Base-by-base conservation (phyloP, 30 jellyfish, hydroid and myxozoan species). In the Pelagia noctiluca region DNA sequence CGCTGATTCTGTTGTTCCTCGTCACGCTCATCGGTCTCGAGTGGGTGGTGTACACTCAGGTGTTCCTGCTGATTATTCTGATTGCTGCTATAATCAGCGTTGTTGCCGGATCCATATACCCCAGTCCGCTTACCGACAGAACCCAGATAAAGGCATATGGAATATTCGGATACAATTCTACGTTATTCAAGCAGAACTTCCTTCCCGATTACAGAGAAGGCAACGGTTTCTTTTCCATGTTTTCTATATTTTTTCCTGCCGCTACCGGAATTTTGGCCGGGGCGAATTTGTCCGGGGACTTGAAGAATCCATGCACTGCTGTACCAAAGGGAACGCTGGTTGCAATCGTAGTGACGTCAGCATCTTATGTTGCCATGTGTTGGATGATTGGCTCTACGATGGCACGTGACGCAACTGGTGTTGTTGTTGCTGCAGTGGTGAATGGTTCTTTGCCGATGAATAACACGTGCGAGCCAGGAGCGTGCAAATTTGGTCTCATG, bases 211-310 rank as follows among this genome's bases (percentile, higher is more conserved):
- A 75, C 53, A 71, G 90, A 16, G 82, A 86, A 37, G 96, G 96
- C 31, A 76, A 75, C 42, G 71, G 61, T 5, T 86, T 86, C 75
- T 86, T 89, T 60, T 88, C 91, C 42, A 85, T 89, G 74, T 89
- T 89, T 62, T 89, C 97, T 0, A 89, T 89, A 31, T 89, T 81
- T 71, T 89, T 89, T 60, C 97, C 97, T 11, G 97, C 97, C 21
- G 97, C 97, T 1, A 89, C 97, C 1, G 97, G 97, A 4, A 89
- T 89, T 37, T 38, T 89, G 83, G 97, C 97, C 1, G 97, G 97
- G 18, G 97, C 97, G 34, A 89, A 89, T 65, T 54, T 89, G 66
- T 89, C 97, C 70, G 97, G 97, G 5, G 97, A 89, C 37, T 85
- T 89, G n/a, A 81, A 82, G 65, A 78, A 89, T 78, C 87, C 97